These are phyloP conservation scores for Aleadryas rufinucha DNA, from an alignment of 2,113 vertebrate species.

Conservation along the genomic window DNA sequence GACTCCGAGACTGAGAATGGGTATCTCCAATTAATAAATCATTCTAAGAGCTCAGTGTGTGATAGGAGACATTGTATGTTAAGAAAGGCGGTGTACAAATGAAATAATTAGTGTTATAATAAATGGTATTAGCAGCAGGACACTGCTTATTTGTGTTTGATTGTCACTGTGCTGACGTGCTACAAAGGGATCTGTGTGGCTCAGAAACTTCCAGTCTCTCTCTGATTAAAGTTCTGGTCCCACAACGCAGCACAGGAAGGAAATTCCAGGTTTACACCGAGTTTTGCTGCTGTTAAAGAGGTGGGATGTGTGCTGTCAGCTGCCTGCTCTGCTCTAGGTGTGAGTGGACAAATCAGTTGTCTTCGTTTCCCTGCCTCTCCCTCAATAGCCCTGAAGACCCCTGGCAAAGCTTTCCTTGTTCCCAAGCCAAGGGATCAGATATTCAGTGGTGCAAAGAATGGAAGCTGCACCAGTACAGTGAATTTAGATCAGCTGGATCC, in stretches of 20 bases:
- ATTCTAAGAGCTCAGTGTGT: background rate
- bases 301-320: background rate
- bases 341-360: background rate
- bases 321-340: background rate
- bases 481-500: background rate
- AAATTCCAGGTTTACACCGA: background rate
- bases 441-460: background rate
- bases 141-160: rapidly evolving
- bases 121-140: background rate
- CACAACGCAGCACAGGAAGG: background rate
- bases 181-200: background rate
- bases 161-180: rapidly evolving
- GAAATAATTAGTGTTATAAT: rapidly evolving
- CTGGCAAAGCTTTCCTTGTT: background rate
- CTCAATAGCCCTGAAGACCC: background rate
- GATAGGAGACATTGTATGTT: rapidly evolving
- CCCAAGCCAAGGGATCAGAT: background rate
- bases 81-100: background rate
- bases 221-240: background rate
- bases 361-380: background rate
- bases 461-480: background rate
- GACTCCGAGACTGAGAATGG: background rate
- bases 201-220: background rate
- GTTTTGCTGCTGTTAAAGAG: background rate
- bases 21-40: background rate